A percentile compares a stretch with the other conserved stretches of the same genome.
Evolutionary conservation across 2,797 vertebrate genomes (phyloP).

Genomic region (Amphiprion clarkii): DNA sequence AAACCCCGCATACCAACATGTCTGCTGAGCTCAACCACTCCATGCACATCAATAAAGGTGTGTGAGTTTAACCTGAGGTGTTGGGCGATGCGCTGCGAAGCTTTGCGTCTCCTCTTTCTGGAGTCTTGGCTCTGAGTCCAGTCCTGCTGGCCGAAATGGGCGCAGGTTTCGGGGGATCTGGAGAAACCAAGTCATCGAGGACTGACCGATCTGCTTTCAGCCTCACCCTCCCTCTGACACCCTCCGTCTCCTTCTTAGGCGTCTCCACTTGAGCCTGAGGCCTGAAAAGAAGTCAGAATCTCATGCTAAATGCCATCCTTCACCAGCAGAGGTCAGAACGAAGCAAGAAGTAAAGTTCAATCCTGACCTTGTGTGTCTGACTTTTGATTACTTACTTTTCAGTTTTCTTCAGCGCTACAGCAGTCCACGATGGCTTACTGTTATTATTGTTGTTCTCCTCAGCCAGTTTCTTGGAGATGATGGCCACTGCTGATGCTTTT

Average conservation of each 20-base stretch:
- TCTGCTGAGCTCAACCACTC: too few species aligned
- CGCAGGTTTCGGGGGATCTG: background rate
- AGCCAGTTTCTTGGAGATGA: conserved; percentile 82
- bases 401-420: conserved; percentile 50
- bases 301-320: background rate
- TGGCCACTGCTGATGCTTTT: conserved; percentile 64
- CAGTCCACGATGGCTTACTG: conserved; percentile 50
- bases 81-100: conserved; percentile 27
- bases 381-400: conserved; percentile 58
- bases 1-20: too few species aligned
- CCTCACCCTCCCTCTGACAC: conserved; percentile 49
- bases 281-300: conserved; percentile 41
- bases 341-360: background rate
- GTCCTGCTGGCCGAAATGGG: background rate
- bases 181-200: conserved; percentile 58
- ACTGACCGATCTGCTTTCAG: conserved; percentile 64
- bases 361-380: background rate
- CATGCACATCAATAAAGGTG: background rate
- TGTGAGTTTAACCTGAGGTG: conserved; percentile 56
- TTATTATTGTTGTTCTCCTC: conserved; percentile 77
- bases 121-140: conserved; percentile 30
- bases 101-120: conserved; percentile 41
- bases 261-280: conserved; percentile 45
- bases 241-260: conserved; percentile 52
- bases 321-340: conserved; percentile 49